Conservation (phyloP, 1,140 invertebrate species). For the Meloidogyne floridensis region DNA sequence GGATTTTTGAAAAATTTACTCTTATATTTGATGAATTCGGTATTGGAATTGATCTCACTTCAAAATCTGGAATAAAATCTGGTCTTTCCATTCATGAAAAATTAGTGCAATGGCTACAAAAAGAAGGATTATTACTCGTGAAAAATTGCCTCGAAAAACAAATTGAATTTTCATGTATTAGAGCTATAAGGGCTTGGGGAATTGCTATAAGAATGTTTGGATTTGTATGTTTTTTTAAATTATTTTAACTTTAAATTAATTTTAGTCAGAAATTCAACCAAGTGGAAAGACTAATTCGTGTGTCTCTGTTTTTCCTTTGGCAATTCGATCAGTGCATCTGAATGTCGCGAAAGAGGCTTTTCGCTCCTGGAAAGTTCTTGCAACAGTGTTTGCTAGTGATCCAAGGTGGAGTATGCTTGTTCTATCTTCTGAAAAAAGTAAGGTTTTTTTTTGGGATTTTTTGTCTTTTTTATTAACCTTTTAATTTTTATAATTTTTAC, state of each 20-base stretch:
- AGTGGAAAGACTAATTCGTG: conserved; percentile 1
- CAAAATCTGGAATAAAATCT: not conserved
- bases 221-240: not conserved
- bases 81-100: not conserved
- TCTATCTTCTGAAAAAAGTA: conserved; percentile 8
- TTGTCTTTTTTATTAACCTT: not conserved
- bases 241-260: not conserved
- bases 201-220: conserved; percentile 19
- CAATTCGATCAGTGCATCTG: conserved; percentile 6
- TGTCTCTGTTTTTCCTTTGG: not conserved
- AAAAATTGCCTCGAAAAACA: conserved; percentile 8
- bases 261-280: conserved; percentile 10
- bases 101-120: not conserved
- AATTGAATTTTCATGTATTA: not conserved
- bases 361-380: conserved; percentile 15
- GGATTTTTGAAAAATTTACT: conserved; percentile 10
- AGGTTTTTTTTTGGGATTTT: too few species aligned
- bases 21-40: not conserved
- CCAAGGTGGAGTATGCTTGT: not conserved
- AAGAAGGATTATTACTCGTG: not conserved
- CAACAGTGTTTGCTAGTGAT: conserved; percentile 13
- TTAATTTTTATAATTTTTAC: not conserved
- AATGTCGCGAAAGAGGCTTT: conserved; percentile 1
- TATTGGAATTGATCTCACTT: not conserved
- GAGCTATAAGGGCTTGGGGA: conserved; percentile 23